Base-by-base conservation (phyloP, 2,888 invertebrate genomes). In the Chaetogeoica ovagalla region DNA sequence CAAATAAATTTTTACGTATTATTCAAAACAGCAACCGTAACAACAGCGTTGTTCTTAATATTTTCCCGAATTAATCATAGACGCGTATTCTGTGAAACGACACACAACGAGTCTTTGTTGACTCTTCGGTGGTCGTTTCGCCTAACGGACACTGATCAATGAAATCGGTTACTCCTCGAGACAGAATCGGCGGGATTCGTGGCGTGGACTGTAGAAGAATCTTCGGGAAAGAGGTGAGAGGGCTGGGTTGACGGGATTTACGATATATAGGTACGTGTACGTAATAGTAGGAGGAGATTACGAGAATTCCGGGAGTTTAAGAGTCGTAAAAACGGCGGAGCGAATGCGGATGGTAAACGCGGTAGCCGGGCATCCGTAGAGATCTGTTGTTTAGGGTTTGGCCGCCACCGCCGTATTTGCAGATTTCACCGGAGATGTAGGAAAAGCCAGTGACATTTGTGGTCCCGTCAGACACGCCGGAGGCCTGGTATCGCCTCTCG, bases 391-490 rank as follows among this genome's bases (percentile, higher is more conserved):
- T 77, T 8, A 77, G 19, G 3, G 79, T 79, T 57, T 79, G 77
- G 71, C 69, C 71, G 63, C 69, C 74, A 13, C 66, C 57, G 23
- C 59, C 55, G 43, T 79, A 79, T 63, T 79, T 79, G 15, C 43
- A 43, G 3, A 79, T 79, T 43, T 91, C 91, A 83, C 91, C 90
- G 85, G 91, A 91, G 85, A 92, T 91, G 88, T 92, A 92, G 83
- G 92, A 92, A 89, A 92, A 92, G 83, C 92, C 92, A 87, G 91
- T 90, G 85, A 91, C 92, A 86, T 90, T 91, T 86, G 90, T 89
- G 85, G 90, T 90, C 87, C 90, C 90, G 85, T 89, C 90, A 72
- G 87, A 87, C 81, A 86, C 86, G 81, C 86, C 81, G 81, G 82
- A 65, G 74, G 81, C 81, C 89, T 92, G 89, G 84, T 87, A 90